These are phyloP conservation scores for Polypedilum vanderplanki DNA, from an alignment of 1,140 invertebrate genomes.

Conservation along the genomic window DNA sequence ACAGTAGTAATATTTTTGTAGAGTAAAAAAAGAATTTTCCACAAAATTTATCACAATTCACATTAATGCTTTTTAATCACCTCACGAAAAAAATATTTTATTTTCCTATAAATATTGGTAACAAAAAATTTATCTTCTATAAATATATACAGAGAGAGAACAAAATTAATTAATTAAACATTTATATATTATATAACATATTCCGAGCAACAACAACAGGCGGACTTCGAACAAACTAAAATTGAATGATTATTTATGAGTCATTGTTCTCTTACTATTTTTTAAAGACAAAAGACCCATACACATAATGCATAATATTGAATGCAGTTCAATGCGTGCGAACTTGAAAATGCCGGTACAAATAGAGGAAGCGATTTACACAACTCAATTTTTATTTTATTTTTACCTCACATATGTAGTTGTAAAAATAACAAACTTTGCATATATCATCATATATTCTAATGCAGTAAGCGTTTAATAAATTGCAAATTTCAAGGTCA, in stretches of 20 bases:
- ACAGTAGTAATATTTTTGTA: background rate
- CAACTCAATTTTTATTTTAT: background rate
- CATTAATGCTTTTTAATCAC: background rate
- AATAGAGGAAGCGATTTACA: background rate
- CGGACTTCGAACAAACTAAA: background rate
- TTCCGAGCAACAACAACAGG: too few species aligned
- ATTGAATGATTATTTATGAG: too few species aligned
- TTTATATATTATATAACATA: too few species aligned
- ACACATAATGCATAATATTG: background rate
- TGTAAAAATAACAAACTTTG: background rate
- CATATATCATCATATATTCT: background rate
- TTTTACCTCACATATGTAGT: background rate
- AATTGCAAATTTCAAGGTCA: background rate
- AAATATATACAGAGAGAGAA: background rate
- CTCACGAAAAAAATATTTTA: too few species aligned
- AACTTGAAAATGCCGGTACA: background rate
- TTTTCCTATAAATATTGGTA: background rate
- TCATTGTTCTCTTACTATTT: background rate
- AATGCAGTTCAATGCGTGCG: background rate
- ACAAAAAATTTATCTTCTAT: slow-evolving; percentile 2
- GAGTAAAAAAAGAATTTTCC: background rate
- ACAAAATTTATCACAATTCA: background rate
- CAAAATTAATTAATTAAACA: background rate
- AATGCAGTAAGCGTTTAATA: background rate
- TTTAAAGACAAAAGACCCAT: background rate